phyloP scores from a whole-genome alignment of 2,888 invertebrate species.

The Leucoma salicis region DNA sequence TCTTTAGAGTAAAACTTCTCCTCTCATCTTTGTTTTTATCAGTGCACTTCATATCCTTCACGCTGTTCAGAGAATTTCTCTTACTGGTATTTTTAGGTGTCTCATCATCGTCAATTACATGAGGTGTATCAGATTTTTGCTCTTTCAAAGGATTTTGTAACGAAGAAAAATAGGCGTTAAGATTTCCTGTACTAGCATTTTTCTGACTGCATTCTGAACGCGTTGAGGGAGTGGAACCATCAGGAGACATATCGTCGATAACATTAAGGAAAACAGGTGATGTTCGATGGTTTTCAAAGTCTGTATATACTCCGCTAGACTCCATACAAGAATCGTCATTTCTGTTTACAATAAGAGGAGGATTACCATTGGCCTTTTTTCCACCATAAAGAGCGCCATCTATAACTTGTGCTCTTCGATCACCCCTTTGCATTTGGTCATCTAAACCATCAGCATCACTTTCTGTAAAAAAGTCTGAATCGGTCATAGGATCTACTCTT shows the following conservation, averaged over 20 bases:
- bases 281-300: slow-evolving; percentile 86
- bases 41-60: slow-evolving; percentile 56
- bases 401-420: slow-evolving; percentile 91
- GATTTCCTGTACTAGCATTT: slow-evolving; percentile 58
- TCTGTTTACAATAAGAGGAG: slow-evolving; percentile 79
- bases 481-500: slow-evolving; percentile 93
- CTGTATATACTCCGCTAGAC: slow-evolving; percentile 94
- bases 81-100: slow-evolving; percentile 69
- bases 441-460: slow-evolving; percentile 94
- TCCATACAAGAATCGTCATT: slow-evolving; percentile 93
- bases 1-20: slow-evolving; percentile 82
- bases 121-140: slow-evolving; percentile 45
- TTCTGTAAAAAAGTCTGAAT: slow-evolving; percentile 95
- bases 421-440: slow-evolving; percentile 86
- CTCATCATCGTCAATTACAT: slow-evolving; percentile 51
- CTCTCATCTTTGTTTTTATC: slow-evolving; percentile 80
- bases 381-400: slow-evolving; percentile 95
- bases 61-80: slow-evolving; percentile 70
- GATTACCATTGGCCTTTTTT: slow-evolving; percentile 79
- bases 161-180: slow-evolving; percentile 54
- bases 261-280: slow-evolving; percentile 79
- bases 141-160: slow-evolving; percentile 51
- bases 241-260: slow-evolving; percentile 87
- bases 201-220: slow-evolving; percentile 78
- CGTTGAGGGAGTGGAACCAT: slow-evolving; percentile 81